Base-by-base conservation (phyloP, 1,140 invertebrate species). In the Scaptomyza pallida region DNA sequence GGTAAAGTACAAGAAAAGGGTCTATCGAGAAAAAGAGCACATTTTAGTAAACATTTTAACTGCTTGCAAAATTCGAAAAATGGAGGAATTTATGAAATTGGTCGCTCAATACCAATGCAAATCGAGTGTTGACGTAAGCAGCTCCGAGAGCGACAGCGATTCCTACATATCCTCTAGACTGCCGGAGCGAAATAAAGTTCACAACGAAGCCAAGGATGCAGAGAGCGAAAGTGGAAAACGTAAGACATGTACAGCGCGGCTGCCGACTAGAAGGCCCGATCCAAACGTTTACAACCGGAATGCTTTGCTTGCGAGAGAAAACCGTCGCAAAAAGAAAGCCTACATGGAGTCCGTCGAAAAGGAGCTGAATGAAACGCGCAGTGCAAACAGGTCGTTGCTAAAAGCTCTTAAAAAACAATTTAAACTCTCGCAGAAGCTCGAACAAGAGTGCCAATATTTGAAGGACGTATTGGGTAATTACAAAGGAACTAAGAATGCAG, bases 241-340 rank as follows among this genome's bases (percentile, higher is more conserved):
- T 8, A 76, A 64, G 16, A 48, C 30, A 30, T 68, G 61, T 9
- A 23, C 72, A 26, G 43, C 51, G 10, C 77, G 83, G 8, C 26
- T 77, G 21, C 88, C 88, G 15, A 90, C 88, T n/a, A 65, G 88
- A 21, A 40, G 74, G 8, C 88, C 88, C 0, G 71, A 90, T 72
- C 80, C 81, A 23, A 89, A 90, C 23, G 67, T 86, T 3, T 78
- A 75, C 17, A 90, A 90, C 62, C 59, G 88, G 40, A 94, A 94
- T 75, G 94, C 94, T 0, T 59, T 93, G 23, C 92, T 94, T 91
- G 93, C 94, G 3, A 86, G 94, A 2, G 93, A 93, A 65, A 94
- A 94, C 77, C 90, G 94, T 5, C 92, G 92, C 3, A 92, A 91
- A 1, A 94, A 94, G 57, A 94, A 94, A 70, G 91, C 92, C 12